phyloP scores from a whole-genome alignment of 2,888 invertebrate species.

The Drosophila mimica region DNA sequence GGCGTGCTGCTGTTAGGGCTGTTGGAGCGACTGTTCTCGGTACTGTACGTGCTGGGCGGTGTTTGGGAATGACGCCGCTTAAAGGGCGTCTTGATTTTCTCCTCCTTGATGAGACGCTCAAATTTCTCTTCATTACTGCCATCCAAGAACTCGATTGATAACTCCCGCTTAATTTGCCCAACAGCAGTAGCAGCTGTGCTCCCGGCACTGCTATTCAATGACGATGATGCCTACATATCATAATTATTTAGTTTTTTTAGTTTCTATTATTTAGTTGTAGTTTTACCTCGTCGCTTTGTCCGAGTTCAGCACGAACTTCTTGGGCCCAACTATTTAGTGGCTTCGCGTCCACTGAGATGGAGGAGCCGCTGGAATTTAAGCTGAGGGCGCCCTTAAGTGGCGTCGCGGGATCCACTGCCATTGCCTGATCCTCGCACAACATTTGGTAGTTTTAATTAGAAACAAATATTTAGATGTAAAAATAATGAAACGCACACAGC shows the following conservation, averaged over 20 bases:
- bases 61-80: conserved; percentile 84
- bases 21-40: conserved; percentile 79
- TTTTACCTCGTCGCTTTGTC: conserved; percentile 66
- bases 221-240: conserved; percentile 53
- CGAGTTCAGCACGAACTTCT: conserved; percentile 74
- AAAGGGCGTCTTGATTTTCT: conserved; percentile 84
- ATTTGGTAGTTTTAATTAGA: conserved; percentile 33
- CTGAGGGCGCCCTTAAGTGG: conserved; percentile 55
- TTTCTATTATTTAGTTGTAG: background rate
- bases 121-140: conserved; percentile 84
- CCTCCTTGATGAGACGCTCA: conserved; percentile 82
- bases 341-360: conserved; percentile 57
- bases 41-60: conserved; percentile 66
- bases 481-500: background rate
- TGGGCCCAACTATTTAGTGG: conserved; percentile 76
- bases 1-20: conserved; percentile 77
- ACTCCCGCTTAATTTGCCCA: conserved; percentile 62
- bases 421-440: conserved; percentile 66
- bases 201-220: conserved; percentile 67
- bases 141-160: conserved; percentile 78
- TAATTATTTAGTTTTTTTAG: background rate
- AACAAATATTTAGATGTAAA: conserved; percentile 5
- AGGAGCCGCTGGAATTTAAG: conserved; percentile 66
- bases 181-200: conserved; percentile 32
- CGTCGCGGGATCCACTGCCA: conserved; percentile 59